Evolutionary conservation across 2,888 invertebrate genomes (phyloP).

Genomic region (Calameuta pallipes): DNA sequence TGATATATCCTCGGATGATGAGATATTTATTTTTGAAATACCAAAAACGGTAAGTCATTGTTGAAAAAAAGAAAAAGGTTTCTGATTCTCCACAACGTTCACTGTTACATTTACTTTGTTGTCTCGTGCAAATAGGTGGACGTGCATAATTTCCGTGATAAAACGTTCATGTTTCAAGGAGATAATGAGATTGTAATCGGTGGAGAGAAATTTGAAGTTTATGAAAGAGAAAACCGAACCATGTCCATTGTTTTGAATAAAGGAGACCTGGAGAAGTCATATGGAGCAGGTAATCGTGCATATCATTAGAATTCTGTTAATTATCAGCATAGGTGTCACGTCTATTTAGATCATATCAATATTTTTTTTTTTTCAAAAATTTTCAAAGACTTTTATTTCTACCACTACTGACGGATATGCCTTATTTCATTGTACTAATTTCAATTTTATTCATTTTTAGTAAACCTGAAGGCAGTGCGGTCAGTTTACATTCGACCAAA

Average conservation of each 20-base stretch:
- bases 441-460: conserved; percentile 20
- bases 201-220: conserved; percentile 28
- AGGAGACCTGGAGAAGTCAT: conserved; percentile 26
- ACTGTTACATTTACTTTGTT: not conserved
- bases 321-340: too few species aligned
- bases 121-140: conserved; percentile 8
- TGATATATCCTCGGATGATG: conserved; percentile 34
- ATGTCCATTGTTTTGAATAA: conserved; percentile 34
- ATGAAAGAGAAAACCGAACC: conserved; percentile 18
- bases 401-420: not conserved
- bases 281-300: conserved; percentile 31
- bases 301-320: too few species aligned
- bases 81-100: not conserved
- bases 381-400: not conserved
- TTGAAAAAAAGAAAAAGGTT: not conserved
- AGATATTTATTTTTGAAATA: conserved; percentile 43
- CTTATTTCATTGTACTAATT: conserved; percentile 7
- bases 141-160: conserved; percentile 24
- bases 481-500: conserved; percentile 29
- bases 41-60: conserved; percentile 35
- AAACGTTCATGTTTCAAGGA: conserved; percentile 24
- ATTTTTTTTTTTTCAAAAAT: not conserved
- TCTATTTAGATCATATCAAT: too few species aligned
- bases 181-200: conserved; percentile 34
- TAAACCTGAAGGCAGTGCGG: conserved; percentile 24